Base-by-base conservation (phyloP, 2,888 invertebrate species). In the Crossocerus cetratus region DNA sequence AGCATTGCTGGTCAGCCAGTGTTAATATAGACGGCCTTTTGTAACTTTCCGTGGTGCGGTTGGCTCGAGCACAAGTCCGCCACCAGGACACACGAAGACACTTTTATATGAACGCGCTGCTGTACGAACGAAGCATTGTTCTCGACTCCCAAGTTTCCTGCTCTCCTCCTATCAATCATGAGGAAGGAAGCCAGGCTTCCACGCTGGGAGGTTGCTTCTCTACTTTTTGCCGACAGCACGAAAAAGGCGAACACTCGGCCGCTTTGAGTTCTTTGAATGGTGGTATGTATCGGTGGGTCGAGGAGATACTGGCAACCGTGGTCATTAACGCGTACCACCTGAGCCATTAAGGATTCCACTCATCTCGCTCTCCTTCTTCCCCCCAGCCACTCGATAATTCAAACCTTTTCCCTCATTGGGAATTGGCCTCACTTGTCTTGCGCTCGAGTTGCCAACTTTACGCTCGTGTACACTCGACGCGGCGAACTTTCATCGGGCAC, bases 401-500 rank as follows among this genome's bases (percentile, higher is more conserved):
- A 23, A 57, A 23, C 57, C 22, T 14, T 57, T 8, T 59, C 18
- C 58, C 58, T 59, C 58, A 42, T 59, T 59, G 43, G n/a, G 58
- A 59, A 18, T 59, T 59, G 2, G 42, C 43, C 42, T 18, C 42
- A 20, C 18, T 14, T 18, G 16, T 59, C n/a, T 21, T 23, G 23
- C 21, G 42, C 43, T 18, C 43, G 18, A 59, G 43, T 59, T 43
- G 42, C 42, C 43, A 59, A 59, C 43, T 42, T 59, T 13, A 13
- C 58, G 21, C 23, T 32, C 23, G 3, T 23, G 57, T n/a, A 57
- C 22, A 16, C 57, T n/a, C 58, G 58, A 59, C 18, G 43, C 14
- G 42, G 16, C 14, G 32, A 57, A 57, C 43, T 43, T 43, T 18
- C 58, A 59, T 59, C 58, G 58, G 42, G 16, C n/a, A n/a, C n/a